Evolutionary conservation across 2,888 invertebrate species (phyloP).

Genomic region (Mythimna vitellina): DNA sequence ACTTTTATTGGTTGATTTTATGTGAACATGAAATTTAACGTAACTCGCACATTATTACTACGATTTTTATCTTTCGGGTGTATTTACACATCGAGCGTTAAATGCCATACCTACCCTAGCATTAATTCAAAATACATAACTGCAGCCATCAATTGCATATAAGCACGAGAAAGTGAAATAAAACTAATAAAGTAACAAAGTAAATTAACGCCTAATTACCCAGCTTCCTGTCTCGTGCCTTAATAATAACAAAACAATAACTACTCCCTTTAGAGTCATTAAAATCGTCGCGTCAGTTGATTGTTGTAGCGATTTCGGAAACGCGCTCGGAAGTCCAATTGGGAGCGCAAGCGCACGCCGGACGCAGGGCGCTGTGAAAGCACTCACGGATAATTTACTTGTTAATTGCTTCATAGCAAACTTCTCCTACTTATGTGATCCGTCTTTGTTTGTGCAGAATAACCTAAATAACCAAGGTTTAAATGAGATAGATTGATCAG

Average conservation of each 20-base stretch:
- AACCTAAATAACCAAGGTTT: slow-evolving; percentile 25
- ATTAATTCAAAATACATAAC: slow-evolving; percentile 10
- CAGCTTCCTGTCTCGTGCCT: slow-evolving; percentile 89
- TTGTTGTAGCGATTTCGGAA: slow-evolving; percentile 87
- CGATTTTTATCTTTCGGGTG: too few species aligned
- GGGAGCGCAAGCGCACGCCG: slow-evolving; percentile 85
- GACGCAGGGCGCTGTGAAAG: slow-evolving; percentile 87
- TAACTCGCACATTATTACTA: too few species aligned
- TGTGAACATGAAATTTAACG: too few species aligned
- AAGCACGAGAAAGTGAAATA: slow-evolving; percentile 58
- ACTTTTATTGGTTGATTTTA: too few species aligned
- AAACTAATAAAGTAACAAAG: slow-evolving; percentile 78
- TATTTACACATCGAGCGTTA: too few species aligned
- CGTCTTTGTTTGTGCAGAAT: slow-evolving; percentile 49
- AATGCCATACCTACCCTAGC: background rate
- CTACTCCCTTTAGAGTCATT: slow-evolving; percentile 81
- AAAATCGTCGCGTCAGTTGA: slow-evolving; percentile 77
- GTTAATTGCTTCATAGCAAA: slow-evolving; percentile 76
- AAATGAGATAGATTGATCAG: slow-evolving; percentile 34
- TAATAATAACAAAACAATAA: slow-evolving; percentile 90
- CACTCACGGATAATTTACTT: slow-evolving; percentile 80
- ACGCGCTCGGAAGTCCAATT: slow-evolving; percentile 89
- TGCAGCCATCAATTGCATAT: slow-evolving; percentile 10
- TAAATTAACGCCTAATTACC: slow-evolving; percentile 87
- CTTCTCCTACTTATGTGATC: slow-evolving; percentile 41